Percentiles rank a stretch among this genome's conserved stretches.
Evolutionary conservation across 2,797 vertebrate genomes (phyloP).

Genomic region (Melanotaenia nigrans): DNA sequence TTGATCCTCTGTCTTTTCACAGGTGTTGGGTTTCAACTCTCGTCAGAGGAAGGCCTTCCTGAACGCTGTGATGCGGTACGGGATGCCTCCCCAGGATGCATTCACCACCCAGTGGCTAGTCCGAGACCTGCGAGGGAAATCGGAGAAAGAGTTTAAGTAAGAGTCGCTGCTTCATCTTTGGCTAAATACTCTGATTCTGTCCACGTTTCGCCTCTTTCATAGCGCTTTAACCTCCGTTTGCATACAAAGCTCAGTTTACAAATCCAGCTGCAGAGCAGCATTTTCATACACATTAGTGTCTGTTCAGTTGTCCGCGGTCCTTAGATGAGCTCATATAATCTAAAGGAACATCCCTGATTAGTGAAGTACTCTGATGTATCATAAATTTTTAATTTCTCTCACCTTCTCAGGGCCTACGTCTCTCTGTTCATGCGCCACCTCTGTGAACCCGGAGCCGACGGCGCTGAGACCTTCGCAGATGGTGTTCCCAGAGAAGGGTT

Average conservation of each 20-base stretch:
- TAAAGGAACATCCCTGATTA: too few relatives aligned
- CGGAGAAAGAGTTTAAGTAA: constrained; percentile 98
- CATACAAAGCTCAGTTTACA: not conserved
- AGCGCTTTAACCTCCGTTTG: too few relatives aligned
- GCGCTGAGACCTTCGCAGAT: constrained; percentile 96
- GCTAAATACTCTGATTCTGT: too few relatives aligned
- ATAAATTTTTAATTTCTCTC: not conserved
- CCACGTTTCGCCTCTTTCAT: too few relatives aligned
- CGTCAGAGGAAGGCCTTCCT: constrained; percentile 98
- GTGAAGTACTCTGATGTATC: too few relatives aligned
- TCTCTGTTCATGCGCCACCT: constrained; percentile 98
- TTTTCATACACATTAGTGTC: not conserved
- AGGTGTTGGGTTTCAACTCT: constrained; percentile 98
- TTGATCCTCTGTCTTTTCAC: not conserved
- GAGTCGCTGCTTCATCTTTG: not conserved
- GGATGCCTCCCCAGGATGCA: constrained; percentile 98
- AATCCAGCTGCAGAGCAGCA: not conserved
- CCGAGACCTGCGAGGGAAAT: constrained; percentile 95
- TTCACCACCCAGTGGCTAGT: constrained; percentile 99
- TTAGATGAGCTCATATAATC: not conserved
- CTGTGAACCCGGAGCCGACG: constrained; percentile 96
- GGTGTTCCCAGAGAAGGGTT: constrained; percentile 97
- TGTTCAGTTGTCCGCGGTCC: not conserved
- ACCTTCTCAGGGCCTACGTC: constrained; percentile 89
- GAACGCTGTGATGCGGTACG: constrained; percentile 98